A percentile compares a stretch with the other conserved stretches of the same genome.
These are phyloP conservation scores for Micromesistius poutassou DNA, from an alignment of 2,797 vertebrate species.

Conservation along the genomic window DNA sequence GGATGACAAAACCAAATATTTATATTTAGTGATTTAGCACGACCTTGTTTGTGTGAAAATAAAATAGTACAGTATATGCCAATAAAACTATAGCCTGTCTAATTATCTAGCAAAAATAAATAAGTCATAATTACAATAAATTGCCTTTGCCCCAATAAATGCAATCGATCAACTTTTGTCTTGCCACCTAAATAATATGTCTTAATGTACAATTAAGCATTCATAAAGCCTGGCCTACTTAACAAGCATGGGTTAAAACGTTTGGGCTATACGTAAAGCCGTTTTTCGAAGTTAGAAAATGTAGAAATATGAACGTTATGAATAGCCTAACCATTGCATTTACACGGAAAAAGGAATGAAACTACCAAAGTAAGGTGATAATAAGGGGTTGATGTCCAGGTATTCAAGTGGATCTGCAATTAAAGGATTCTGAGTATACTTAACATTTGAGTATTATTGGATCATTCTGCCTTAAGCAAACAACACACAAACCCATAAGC, in stretches of 20 bases:
- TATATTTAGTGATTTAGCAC: neutral
- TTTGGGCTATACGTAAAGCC: neutral
- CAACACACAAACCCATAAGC: no score
- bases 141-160: no score
- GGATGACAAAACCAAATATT: neutral
- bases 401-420: neutral
- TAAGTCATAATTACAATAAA: no score
- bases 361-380: neutral
- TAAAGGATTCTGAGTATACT: neutral
- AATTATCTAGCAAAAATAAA: no score
- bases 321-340: neutral
- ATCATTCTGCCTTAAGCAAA: no score
- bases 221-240: no score
- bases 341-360: neutral
- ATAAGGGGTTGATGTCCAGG: neutral
- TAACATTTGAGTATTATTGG: no score
- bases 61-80: neutral
- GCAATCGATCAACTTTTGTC: no score
- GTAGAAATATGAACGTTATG: neutral
- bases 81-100: no score
- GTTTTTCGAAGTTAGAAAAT: neutral
- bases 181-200: neutral
- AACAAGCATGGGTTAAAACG: neutral
- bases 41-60: neutral
- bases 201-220: neutral